Conservation (phyloP, 2,888 invertebrate species). For the Synergus itoensis region DNA sequence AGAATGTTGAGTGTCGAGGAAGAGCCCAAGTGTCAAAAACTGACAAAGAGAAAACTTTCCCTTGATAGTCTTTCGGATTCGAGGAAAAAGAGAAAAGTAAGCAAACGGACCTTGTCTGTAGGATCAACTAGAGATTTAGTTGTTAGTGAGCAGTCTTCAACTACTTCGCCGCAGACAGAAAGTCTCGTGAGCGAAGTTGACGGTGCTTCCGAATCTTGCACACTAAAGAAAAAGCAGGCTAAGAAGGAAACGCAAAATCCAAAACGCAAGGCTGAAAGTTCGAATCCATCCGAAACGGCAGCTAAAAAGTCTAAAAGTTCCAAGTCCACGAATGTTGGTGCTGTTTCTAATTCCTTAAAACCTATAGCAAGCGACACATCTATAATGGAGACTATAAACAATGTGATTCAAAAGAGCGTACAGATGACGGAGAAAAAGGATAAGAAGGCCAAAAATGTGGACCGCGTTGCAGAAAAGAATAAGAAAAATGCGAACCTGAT, state of each 20-base stretch:
- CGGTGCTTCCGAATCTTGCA: slow-evolving; percentile 30
- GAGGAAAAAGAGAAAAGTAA: slow-evolving; percentile 67
- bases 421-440: slow-evolving; percentile 72
- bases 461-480: slow-evolving; percentile 70
- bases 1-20: slow-evolving; percentile 41
- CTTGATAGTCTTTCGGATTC: slow-evolving; percentile 75
- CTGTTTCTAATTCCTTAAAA: slow-evolving; percentile 57
- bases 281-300: slow-evolving; percentile 60
- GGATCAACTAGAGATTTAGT: slow-evolving; percentile 66
- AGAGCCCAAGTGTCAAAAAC: slow-evolving; percentile 80
- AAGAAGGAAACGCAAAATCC: slow-evolving; percentile 54
- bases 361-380: slow-evolving; percentile 67
- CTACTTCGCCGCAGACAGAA: slow-evolving; percentile 34
- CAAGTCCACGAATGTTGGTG: slow-evolving; percentile 67
- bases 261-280: slow-evolving; percentile 66
- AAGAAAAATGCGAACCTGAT: slow-evolving; percentile 76
- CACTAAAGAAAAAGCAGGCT: slow-evolving; percentile 45
- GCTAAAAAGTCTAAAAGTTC: slow-evolving; percentile 70
- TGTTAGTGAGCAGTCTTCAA: slow-evolving; percentile 20
- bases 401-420: slow-evolving; percentile 73
- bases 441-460: slow-evolving; percentile 57
- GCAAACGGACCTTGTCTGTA: slow-evolving; percentile 73
- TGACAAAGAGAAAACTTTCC: slow-evolving; percentile 79
- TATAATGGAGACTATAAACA: slow-evolving; percentile 74
- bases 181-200: slow-evolving; percentile 42